Conservation (phyloP, 2,888 invertebrate species). For the Hydroisotoma schaefferi region DNA sequence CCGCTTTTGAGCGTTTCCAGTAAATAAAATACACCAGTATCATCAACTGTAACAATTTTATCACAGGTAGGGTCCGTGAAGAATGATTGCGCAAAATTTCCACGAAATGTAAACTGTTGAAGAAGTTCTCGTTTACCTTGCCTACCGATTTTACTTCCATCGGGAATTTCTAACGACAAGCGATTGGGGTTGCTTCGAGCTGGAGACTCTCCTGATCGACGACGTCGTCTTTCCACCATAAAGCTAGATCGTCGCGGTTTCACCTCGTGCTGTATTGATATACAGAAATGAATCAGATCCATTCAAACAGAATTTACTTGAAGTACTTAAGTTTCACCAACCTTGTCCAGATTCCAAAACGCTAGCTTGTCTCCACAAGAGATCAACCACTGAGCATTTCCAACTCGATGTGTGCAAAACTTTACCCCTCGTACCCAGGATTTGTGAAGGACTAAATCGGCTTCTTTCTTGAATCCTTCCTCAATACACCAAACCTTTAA, state of each 20-base stretch:
- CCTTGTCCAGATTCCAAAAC: slow-evolving; percentile 39
- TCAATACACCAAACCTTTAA: slow-evolving; percentile 22
- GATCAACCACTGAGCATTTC: slow-evolving; percentile 32
- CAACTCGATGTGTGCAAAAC: slow-evolving; percentile 54
- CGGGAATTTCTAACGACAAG: slow-evolving; percentile 39
- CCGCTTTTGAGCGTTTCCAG: slow-evolving; percentile 54
- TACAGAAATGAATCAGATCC: neutral
- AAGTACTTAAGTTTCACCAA: neutral
- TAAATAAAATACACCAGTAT: slow-evolving; percentile 60
- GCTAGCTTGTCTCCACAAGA: slow-evolving; percentile 43
- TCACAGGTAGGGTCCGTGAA: slow-evolving; percentile 55
- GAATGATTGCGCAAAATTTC: slow-evolving; percentile 51
- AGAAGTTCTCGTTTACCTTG: slow-evolving; percentile 51
- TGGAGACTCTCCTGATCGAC: slow-evolving; percentile 36
- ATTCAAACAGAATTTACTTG: slow-evolving; percentile 6
- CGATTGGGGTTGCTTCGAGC: slow-evolving; percentile 18
- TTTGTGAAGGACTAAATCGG: slow-evolving; percentile 57
- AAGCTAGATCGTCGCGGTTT: slow-evolving; percentile 34
- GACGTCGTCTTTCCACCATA: slow-evolving; percentile 39
- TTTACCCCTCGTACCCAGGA: slow-evolving; percentile 57
- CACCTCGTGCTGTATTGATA: slow-evolving; percentile 26
- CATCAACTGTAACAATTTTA: slow-evolving; percentile 62
- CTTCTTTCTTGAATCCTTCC: slow-evolving; percentile 25
- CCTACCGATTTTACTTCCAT: slow-evolving; percentile 46
- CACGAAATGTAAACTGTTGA: slow-evolving; percentile 52